Conservation (phyloP, 2,797 vertebrate species). For the Threskiornis aethiopicus region DNA sequence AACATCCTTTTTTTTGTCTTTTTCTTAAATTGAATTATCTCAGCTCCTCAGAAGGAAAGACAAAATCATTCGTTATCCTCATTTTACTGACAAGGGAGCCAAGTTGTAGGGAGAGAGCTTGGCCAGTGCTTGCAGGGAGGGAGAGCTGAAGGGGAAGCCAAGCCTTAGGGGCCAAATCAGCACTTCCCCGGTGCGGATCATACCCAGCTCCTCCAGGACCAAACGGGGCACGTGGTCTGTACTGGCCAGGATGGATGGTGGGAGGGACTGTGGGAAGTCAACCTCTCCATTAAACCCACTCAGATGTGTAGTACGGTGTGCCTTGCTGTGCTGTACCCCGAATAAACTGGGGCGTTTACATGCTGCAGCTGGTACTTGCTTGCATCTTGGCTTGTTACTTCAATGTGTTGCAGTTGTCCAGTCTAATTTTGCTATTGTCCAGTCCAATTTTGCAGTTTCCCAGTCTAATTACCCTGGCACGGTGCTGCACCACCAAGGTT, state of each 20-base stretch:
- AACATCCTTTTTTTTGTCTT: not conserved
- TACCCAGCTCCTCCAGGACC: not conserved
- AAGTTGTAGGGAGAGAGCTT: not conserved
- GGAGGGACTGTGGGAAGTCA: not conserved
- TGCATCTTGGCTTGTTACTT: not conserved
- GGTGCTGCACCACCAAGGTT: not conserved
- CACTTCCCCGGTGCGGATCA: rapidly evolving
- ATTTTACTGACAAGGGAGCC: not conserved
- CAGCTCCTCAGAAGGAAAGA: not conserved
- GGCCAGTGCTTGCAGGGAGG: not conserved
- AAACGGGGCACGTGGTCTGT: rapidly evolving
- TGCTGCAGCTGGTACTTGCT: rapidly evolving
- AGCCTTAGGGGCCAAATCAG: rapidly evolving
- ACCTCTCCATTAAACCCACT: rapidly evolving
- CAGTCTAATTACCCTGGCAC: not conserved
- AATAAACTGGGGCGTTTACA: rapidly evolving
- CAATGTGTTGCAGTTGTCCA: rapidly evolving
- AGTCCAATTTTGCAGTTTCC: not conserved
- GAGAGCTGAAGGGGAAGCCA: not conserved
- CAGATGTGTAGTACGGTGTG: rapidly evolving
- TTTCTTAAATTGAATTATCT: not conserved
- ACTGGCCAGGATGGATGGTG: not conserved
- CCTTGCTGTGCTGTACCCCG: rapidly evolving
- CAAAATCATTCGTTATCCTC: not conserved
- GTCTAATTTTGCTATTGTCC: not conserved